Evolutionary conservation across 2,113 vertebrate species (phyloP).

Genomic region (Lepisosteus osseus): DNA sequence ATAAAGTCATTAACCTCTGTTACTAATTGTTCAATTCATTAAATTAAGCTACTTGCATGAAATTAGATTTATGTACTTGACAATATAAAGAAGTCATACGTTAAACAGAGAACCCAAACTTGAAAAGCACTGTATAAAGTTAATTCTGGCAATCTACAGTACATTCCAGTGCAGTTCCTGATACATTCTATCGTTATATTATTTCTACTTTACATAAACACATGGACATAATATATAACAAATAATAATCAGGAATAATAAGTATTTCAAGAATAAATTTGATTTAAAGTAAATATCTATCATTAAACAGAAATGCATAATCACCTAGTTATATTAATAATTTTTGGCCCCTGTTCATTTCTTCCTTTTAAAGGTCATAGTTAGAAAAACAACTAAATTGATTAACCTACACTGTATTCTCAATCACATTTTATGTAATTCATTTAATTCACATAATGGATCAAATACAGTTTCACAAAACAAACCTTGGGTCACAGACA

Average conservation of each 20-base stretch:
- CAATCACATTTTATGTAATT: conserved; percentile 53
- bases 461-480: not conserved
- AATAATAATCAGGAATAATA: too few relatives aligned
- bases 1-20: conserved; percentile 73
- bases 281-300: too few relatives aligned
- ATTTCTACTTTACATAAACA: conserved; percentile 51
- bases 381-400: conserved; percentile 55
- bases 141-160: conserved; percentile 58
- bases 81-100: conserved; percentile 68
- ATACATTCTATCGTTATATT: conserved; percentile 63
- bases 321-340: too few relatives aligned
- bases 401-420: conserved; percentile 61
- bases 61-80: conserved; percentile 65
- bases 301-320: too few relatives aligned
- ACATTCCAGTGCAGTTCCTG: conserved; percentile 55
- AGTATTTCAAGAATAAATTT: too few relatives aligned
- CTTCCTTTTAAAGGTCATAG: conserved; percentile 48
- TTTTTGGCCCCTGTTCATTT: conserved; percentile 16
- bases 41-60: conserved; percentile 62
- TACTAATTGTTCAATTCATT: conserved; percentile 80
- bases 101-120: conserved; percentile 63
- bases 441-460: conserved; percentile 38
- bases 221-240: conserved; percentile 40
- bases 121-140: conserved; percentile 59
- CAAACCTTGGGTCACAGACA: conserved; percentile 7